Evolutionary conservation across 2,888 invertebrate genomes (phyloP).

Genomic region (Agrotis clavis): DNA sequence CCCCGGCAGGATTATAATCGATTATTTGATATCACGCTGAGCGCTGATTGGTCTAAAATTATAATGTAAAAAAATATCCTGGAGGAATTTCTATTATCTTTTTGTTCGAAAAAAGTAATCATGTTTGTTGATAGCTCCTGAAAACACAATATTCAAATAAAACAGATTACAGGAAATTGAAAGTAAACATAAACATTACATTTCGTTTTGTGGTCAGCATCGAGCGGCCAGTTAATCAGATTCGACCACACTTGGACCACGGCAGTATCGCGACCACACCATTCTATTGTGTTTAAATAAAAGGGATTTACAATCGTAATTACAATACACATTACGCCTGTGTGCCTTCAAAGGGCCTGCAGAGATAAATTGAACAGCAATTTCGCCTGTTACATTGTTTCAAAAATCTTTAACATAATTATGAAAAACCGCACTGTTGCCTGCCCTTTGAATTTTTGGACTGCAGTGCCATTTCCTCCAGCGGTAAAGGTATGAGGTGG

Average conservation of each 20-base stretch:
- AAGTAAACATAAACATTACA: constrained; percentile 42
- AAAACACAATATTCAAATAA: not conserved
- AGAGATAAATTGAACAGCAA: not conserved
- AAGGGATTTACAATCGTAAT: constrained; percentile 27
- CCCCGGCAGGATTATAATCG: not conserved
- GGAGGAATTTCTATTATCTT: too few relatives aligned
- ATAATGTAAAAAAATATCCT: too few relatives aligned
- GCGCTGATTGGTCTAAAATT: too few relatives aligned
- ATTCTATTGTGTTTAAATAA: constrained; percentile 24
- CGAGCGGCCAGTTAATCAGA: constrained; percentile 40
- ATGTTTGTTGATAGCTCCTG: not conserved
- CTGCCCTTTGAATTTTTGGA: too few relatives aligned
- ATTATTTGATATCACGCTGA: too few relatives aligned
- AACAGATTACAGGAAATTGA: constrained; percentile 42
- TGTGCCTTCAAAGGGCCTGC: not conserved
- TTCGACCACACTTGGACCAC: not conserved
- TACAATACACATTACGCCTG: not conserved
- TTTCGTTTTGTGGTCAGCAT: constrained; percentile 20
- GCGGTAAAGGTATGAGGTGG: too few relatives aligned
- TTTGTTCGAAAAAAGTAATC: not conserved
- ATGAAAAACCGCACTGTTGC: too few relatives aligned
- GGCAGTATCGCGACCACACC: constrained; percentile 25
- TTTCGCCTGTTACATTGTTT: not conserved
- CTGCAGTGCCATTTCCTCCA: too few relatives aligned
- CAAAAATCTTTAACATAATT: too few relatives aligned